These are phyloP conservation scores for Thinocorus orbignyianus DNA, from an alignment of 2,113 vertebrate species.

Conservation along the genomic window DNA sequence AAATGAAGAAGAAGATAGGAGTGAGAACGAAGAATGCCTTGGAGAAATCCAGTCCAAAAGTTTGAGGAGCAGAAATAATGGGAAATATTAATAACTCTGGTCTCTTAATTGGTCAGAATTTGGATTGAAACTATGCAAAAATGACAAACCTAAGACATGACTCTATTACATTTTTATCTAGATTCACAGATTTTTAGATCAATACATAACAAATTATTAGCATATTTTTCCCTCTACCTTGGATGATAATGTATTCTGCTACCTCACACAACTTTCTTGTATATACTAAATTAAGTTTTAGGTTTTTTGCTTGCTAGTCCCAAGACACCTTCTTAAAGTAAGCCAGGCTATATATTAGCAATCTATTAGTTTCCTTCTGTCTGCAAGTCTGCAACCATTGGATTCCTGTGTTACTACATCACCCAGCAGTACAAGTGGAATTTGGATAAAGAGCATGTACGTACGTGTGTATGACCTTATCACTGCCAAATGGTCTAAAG, in stretches of 20 bases:
- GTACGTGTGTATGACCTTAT: background rate
- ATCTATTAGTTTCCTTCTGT: background rate
- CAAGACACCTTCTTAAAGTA: background rate
- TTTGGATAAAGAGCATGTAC: background rate
- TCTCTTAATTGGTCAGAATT: background rate
- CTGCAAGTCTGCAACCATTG: background rate
- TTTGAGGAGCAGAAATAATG: background rate
- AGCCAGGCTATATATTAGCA: background rate
- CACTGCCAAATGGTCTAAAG: background rate
- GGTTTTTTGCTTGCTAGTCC: background rate
- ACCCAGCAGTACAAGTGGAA: background rate
- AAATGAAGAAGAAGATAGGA: background rate
- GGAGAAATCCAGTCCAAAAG: background rate
- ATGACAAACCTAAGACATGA: background rate
- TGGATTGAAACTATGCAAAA: background rate
- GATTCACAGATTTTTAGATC: background rate
- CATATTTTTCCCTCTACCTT: background rate
- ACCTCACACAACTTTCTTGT: background rate
- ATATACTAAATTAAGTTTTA: background rate
- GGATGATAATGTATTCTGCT: background rate
- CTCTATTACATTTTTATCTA: background rate
- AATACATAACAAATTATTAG: background rate
- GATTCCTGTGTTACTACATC: background rate
- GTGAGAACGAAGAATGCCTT: background rate
- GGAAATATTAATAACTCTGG: background rate